Evolutionary conservation across 2,888 invertebrate species (phyloP).

Genomic region (Dascillus cervinus): DNA sequence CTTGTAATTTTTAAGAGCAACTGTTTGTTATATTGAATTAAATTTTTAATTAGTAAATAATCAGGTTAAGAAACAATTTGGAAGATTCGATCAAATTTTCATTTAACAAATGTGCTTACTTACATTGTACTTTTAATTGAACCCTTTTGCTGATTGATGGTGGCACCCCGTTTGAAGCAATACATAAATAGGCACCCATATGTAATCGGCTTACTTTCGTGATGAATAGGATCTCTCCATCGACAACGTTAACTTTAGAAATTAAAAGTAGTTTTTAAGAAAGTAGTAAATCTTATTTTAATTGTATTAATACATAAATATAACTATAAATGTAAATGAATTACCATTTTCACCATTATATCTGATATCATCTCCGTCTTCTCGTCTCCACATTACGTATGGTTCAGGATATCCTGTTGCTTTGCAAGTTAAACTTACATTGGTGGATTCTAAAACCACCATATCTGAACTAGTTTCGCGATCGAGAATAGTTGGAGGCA

Average conservation of each 20-base stretch:
- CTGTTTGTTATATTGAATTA: too few species aligned
- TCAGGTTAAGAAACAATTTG: too few species aligned
- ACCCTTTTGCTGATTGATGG: constrained; percentile 84
- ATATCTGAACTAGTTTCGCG: constrained; percentile 87
- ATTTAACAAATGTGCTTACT: constrained; percentile 40
- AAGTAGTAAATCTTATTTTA: constrained; percentile 6
- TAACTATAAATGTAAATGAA: too few species aligned
- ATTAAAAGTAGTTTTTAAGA: too few species aligned
- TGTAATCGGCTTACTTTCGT: constrained; percentile 84
- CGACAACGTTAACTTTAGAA: constrained; percentile 85
- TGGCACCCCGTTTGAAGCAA: constrained; percentile 88
- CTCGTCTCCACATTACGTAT: constrained; percentile 87
- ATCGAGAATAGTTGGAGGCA: constrained; percentile 84
- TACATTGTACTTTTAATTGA: constrained; percentile 75
- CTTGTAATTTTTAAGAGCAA: too few species aligned
- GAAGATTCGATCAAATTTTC: not conserved
- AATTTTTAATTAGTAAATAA: too few species aligned
- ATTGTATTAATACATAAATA: constrained; percentile 3
- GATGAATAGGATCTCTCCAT: constrained; percentile 78
- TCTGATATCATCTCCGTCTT: constrained; percentile 82
- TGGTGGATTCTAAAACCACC: constrained; percentile 83
- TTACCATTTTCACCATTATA: constrained; percentile 87
- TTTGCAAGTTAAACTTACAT: constrained; percentile 80
- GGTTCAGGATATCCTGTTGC: constrained; percentile 86
- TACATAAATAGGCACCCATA: constrained; percentile 89